These are phyloP conservation scores for Osmerus mordax DNA, from an alignment of 2,113 vertebrate species.

Conservation along the genomic window DNA sequence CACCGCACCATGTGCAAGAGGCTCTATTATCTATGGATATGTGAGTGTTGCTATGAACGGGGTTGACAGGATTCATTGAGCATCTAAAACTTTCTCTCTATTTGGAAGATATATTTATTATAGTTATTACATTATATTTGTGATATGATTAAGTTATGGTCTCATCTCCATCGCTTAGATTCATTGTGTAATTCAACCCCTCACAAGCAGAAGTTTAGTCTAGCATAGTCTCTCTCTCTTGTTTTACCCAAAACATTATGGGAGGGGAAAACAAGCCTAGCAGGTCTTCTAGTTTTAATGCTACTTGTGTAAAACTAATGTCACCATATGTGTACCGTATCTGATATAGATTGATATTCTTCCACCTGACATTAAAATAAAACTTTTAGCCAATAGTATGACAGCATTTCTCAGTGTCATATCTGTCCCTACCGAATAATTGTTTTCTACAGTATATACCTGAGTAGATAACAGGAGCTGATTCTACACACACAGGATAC, in stretches of 20 bases:
- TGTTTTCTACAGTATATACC: neutral
- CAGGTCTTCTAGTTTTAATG: constrained; percentile 16
- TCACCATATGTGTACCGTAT: too few species aligned
- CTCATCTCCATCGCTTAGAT: too few species aligned
- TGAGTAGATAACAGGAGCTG: neutral
- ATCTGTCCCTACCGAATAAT: too few species aligned
- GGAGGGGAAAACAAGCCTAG: neutral
- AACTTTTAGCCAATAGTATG: neutral
- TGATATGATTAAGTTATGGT: too few species aligned
- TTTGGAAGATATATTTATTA: too few species aligned
- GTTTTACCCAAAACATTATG: constrained; percentile 62
- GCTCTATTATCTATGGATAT: constrained; percentile 96
- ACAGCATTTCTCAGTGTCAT: neutral
- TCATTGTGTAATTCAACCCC: neutral
- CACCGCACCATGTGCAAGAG: constrained; percentile 88
- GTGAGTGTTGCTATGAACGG: constrained; percentile 73
- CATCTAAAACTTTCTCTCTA: too few species aligned
- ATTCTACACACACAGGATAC: neutral
- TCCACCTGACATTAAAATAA: neutral
- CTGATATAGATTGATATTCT: neutral
- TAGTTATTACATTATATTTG: too few species aligned
- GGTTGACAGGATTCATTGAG: neutral
- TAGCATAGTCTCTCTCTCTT: constrained; percentile 23
- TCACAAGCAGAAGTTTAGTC: neutral
- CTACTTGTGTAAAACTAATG: too few species aligned